These are phyloP conservation scores for Oopsacas minuta DNA, from an alignment of 37 sponge, comb jelly and placozoan genomes.

Conservation along the genomic window DNA sequence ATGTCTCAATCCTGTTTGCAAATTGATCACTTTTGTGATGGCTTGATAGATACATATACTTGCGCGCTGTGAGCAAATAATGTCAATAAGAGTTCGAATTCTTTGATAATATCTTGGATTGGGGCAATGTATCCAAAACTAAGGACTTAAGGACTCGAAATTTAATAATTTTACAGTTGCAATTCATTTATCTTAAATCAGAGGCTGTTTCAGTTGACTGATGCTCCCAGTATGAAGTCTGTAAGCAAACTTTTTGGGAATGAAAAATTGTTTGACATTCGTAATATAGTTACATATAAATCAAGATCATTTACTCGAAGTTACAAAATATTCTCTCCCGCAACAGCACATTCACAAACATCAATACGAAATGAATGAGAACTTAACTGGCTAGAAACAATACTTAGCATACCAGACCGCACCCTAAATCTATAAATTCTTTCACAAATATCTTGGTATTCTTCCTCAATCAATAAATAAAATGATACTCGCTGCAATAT, in stretches of 20 bases:
- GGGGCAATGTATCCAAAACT: no score
- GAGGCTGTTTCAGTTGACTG: no score
- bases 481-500: conserved; percentile 52
- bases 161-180: no score
- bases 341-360: conserved; percentile 43
- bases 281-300: neutral
- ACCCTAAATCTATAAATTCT: conserved; percentile 78
- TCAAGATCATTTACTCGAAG: neutral
- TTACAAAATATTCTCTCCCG: conserved; percentile 24
- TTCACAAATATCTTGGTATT: conserved; percentile 37
- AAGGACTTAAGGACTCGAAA: no score
- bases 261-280: neutral
- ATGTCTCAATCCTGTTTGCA: no score
- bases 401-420: conserved; percentile 69
- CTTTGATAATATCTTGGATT: no score
- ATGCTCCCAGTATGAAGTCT: no score
- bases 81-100: no score
- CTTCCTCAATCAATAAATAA: conserved; percentile 17
- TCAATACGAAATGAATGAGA: conserved; percentile 45
- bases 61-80: no score
- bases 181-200: no score
- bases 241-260: conserved; percentile 27
- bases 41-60: no score
- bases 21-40: no score
- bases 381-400: conserved; percentile 45